A percentile compares a stretch with the other conserved stretches of the same genome.
Evolutionary conservation across 35 echinoderm and acorn worm genomes (phyloP).

Genomic region (Ptychodera flava): DNA sequence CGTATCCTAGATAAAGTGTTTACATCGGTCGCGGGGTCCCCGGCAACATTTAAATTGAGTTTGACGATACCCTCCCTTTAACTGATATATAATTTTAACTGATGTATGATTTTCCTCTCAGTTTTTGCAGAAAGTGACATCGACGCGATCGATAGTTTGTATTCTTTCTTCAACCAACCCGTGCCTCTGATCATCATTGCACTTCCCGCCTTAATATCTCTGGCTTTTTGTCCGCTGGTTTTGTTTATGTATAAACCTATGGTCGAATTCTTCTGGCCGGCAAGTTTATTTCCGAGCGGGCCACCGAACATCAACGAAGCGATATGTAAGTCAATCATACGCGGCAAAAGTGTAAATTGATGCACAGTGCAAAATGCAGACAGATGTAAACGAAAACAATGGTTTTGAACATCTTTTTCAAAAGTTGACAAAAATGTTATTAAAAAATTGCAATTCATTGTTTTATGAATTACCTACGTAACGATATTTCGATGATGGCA

Average conservation of each 20-base stretch:
- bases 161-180: slow-evolving; percentile 38
- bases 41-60: too few species aligned
- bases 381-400: neutral
- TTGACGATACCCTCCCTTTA: too few species aligned
- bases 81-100: too few species aligned
- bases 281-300: slow-evolving; percentile 25
- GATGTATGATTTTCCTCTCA: slow-evolving; percentile 2
- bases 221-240: slow-evolving; percentile 52
- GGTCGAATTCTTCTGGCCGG: slow-evolving; percentile 37
- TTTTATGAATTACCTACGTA: neutral
- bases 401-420: neutral
- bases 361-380: neutral
- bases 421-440: neutral
- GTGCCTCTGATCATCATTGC: slow-evolving; percentile 35
- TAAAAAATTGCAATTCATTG: neutral
- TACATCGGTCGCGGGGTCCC: too few species aligned
- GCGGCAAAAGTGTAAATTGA: too few species aligned
- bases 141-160: slow-evolving; percentile 40
- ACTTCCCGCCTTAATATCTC: slow-evolving; percentile 35
- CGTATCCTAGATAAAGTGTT: too few species aligned
- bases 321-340: too few species aligned
- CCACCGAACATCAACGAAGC: slow-evolving; percentile 57
- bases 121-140: slow-evolving; percentile 50
- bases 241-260: slow-evolving; percentile 39
- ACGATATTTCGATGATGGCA: neutral